phyloP scores from a whole-genome alignment of 2,113 vertebrate species.

The Sakesphorus luctuosus region DNA sequence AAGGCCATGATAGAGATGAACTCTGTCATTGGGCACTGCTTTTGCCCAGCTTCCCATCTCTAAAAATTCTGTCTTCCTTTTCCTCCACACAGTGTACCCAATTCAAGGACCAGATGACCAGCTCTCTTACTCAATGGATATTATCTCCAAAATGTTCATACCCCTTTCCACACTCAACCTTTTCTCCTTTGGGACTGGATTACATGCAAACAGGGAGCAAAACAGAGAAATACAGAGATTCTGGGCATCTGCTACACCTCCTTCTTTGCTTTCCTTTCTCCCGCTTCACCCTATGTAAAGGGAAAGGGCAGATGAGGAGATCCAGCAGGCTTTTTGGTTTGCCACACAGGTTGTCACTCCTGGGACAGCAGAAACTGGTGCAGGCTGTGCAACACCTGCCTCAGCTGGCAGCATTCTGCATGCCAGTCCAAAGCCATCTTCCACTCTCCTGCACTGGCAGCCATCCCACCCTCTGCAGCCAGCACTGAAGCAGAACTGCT shows the following conservation, averaged over 20 bases:
- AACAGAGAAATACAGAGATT: not conserved
- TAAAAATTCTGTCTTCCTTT: not conserved
- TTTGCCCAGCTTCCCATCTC: not conserved
- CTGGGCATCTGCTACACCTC: not conserved
- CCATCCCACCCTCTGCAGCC: conserved; percentile 61
- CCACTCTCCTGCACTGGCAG: conserved; percentile 26
- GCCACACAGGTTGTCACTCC: not conserved
- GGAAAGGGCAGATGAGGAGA: not conserved
- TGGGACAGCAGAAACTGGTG: not conserved
- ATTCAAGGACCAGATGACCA: not conserved
- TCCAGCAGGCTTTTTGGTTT: not conserved
- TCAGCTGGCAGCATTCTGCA: conserved; percentile 12
- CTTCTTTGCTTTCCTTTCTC: not conserved
- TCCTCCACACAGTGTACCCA: not conserved
- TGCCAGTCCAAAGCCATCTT: conserved; percentile 7
- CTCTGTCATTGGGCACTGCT: not conserved
- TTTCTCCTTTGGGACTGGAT: not conserved
- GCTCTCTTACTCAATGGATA: not conserved
- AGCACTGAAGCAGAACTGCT: conserved; percentile 64
- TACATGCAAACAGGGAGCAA: not conserved
- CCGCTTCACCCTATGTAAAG: not conserved
- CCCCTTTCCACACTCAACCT: not conserved
- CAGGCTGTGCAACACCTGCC: conserved; percentile 37
- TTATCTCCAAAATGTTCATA: not conserved
- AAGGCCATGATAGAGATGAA: fast-evolving